phyloP scores from a whole-genome alignment of 2,888 invertebrate genomes.

The Diarsia brunnea region DNA sequence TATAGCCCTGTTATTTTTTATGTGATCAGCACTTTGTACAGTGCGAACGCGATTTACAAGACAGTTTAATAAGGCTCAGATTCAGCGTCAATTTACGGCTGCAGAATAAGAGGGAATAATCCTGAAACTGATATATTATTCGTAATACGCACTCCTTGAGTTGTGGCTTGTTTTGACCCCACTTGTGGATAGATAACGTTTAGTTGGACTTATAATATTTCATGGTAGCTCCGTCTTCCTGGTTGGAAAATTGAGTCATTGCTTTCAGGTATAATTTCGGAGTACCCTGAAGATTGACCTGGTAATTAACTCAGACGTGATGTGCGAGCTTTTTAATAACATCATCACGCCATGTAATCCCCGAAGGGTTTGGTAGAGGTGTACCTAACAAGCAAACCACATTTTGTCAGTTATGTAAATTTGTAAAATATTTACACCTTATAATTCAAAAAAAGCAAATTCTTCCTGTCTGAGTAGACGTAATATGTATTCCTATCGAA shows the following conservation, averaged over 20 bases:
- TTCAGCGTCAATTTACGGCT: conserved; percentile 67
- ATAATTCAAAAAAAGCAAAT: neutral
- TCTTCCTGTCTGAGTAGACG: neutral
- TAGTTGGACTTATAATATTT: conserved; percentile 20
- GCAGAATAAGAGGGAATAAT: conserved; percentile 60
- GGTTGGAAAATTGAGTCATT: neutral
- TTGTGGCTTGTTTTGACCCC: conserved; percentile 23
- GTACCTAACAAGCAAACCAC: no score
- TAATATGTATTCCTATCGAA: neutral
- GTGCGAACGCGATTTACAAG: conserved; percentile 73
- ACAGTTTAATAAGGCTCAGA: conserved; percentile 75
- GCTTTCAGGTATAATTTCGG: neutral
- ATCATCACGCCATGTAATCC: no score
- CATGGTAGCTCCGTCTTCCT: neutral
- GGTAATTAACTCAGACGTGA: neutral
- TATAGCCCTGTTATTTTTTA: conserved; percentile 86
- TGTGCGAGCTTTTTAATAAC: no score
- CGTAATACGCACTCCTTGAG: conserved; percentile 52
- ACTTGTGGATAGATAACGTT: conserved; percentile 9
- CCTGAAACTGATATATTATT: conserved; percentile 61
- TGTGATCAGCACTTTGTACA: conserved; percentile 79
- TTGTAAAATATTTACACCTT: no score
- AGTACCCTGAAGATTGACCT: neutral
- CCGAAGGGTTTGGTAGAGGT: no score
- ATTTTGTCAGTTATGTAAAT: no score